phyloP scores from a whole-genome alignment of 2,888 invertebrate genomes.

The Macrosiphum euphorbiae region DNA sequence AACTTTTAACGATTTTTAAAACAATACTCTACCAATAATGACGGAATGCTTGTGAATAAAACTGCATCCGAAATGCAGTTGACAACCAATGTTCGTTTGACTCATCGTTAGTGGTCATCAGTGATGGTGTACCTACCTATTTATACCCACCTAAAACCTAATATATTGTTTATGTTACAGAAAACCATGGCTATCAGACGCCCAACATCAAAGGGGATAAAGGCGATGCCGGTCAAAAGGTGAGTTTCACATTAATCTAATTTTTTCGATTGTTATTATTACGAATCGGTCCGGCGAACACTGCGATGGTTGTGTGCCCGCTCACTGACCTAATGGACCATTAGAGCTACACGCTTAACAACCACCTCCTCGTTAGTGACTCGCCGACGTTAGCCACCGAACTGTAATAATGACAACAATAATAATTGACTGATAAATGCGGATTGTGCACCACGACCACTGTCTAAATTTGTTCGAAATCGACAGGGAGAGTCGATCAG shows the following conservation, averaged over 20 bases:
- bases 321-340: neutral
- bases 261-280: neutral
- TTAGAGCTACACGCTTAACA: neutral
- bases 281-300: neutral
- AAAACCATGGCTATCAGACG: constrained; percentile 34
- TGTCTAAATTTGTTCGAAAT: constrained; percentile 16
- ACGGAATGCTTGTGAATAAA: neutral
- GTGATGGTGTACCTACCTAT: neutral
- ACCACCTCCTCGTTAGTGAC: neutral
- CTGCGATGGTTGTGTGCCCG: neutral
- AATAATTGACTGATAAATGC: neutral
- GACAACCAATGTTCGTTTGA: neutral
- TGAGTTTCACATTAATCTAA: neutral
- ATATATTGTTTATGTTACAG: constrained; percentile 31
- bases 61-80: neutral
- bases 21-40: neutral
- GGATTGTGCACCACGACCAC: neutral
- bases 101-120: neutral
- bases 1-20: neutral
- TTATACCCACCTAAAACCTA: neutral
- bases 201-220: constrained; percentile 60
- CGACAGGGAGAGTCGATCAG: constrained; percentile 68
- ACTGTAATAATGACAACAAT: neutral
- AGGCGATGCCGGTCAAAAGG: constrained; percentile 59
- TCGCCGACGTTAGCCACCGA: neutral